phyloP scores from a whole-genome alignment of 2,113 vertebrate species.

The Osmerus eperlanus region DNA sequence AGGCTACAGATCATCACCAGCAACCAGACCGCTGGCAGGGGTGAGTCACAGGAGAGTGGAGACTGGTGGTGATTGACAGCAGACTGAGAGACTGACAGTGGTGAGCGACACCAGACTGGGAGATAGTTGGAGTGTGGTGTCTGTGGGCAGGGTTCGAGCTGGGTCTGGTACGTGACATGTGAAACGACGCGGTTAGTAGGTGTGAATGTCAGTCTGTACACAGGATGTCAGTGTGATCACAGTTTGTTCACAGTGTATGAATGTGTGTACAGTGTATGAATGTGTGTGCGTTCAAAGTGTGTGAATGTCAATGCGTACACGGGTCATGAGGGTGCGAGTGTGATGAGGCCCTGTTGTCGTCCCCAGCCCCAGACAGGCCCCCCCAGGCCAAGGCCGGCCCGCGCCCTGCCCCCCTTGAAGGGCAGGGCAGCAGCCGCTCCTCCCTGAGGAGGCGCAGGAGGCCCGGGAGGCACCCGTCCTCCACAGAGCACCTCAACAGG shows the following conservation, averaged over 20 bases:
- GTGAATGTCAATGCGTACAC: no score
- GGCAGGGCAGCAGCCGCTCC: conserved; percentile 52
- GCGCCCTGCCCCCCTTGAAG: conserved; percentile 19
- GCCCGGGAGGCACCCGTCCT: conserved; percentile 61
- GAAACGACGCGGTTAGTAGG: no score
- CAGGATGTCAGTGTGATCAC: no score
- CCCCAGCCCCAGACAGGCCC: conserved; percentile 50
- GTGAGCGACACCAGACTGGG: no score
- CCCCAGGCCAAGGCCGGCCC: conserved; percentile 15
- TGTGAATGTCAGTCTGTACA: no score
- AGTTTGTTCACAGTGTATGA: no score
- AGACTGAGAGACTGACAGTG: neutral
- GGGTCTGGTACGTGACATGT: no score
- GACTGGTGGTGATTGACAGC: neutral
- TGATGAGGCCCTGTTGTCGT: neutral
- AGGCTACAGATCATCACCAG: conserved; percentile 88
- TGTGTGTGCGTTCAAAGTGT: no score
- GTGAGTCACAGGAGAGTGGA: conserved; percentile 61
- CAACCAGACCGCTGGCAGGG: conserved; percentile 69
- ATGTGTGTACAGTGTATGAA: no score
- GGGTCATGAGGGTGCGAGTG: no score
- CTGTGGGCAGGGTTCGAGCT: no score
- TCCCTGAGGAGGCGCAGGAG: conserved; percentile 73
- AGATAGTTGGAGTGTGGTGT: no score
- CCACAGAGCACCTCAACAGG: conserved; percentile 77